Evolutionary conservation across 2,797 vertebrate species (phyloP).

Genomic region (Diplodus puntazzo): DNA sequence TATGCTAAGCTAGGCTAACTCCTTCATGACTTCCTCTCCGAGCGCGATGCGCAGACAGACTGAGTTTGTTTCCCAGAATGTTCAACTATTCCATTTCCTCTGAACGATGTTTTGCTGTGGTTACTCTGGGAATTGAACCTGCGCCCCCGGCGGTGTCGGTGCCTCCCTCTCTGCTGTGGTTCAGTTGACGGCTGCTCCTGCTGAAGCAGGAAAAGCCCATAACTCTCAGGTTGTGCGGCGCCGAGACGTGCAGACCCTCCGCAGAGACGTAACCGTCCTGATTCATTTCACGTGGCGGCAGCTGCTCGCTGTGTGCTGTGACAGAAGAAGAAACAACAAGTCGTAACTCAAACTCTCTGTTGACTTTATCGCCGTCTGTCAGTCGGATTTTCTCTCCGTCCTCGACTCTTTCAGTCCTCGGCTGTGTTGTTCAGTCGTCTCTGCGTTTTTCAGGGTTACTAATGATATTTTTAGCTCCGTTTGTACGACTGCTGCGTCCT

Average conservation of each 20-base stretch:
- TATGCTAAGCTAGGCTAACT: slow-evolving; percentile 1
- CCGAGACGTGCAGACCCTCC: slow-evolving; percentile 5
- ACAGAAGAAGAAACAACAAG: slow-evolving; percentile 34
- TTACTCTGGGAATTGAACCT: not conserved
- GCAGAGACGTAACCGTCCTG: not conserved
- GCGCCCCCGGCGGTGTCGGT: too few species aligned
- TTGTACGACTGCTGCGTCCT: too few species aligned
- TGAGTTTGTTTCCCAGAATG: too few species aligned
- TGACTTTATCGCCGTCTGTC: slow-evolving; percentile 32
- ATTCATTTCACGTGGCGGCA: slow-evolving; percentile 6
- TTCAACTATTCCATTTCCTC: too few species aligned
- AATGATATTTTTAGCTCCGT: not conserved
- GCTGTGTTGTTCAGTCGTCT: not conserved
- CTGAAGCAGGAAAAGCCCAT: not conserved
- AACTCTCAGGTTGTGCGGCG: not conserved
- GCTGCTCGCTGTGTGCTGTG: slow-evolving; percentile 5
- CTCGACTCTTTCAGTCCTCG: too few species aligned
- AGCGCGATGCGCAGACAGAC: not conserved
- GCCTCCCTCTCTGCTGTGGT: not conserved
- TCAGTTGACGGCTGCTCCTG: not conserved
- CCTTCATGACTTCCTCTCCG: not conserved
- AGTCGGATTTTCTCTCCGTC: not conserved
- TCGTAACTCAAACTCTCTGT: slow-evolving; percentile 29
- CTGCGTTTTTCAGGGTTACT: not conserved
- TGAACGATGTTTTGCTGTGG: not conserved